These are phyloP conservation scores for Actinopyga echinites DNA, from an alignment of 53 echinoderm and acorn worm species.

Conservation along the genomic window DNA sequence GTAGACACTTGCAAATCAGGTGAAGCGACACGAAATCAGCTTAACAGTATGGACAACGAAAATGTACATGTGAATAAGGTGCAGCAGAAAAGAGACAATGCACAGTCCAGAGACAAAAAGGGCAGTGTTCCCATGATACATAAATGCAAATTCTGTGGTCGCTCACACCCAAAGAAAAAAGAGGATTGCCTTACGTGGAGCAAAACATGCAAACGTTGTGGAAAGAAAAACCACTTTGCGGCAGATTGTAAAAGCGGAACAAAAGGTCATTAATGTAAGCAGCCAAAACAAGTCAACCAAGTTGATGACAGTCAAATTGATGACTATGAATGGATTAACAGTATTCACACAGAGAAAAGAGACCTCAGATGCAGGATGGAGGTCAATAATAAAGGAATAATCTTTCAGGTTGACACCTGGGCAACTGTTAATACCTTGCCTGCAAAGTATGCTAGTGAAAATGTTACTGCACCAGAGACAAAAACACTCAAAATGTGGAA, in stretches of 20 bases:
- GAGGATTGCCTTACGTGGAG: slow-evolving; percentile 64
- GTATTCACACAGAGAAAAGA: no score
- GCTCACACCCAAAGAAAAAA: slow-evolving; percentile 38
- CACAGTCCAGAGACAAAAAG: background rate
- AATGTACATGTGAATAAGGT: slow-evolving; percentile 43
- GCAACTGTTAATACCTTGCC: slow-evolving; percentile 57
- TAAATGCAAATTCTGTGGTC: no score
- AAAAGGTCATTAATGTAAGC: background rate
- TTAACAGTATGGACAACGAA: slow-evolving; percentile 53
- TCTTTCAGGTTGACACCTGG: slow-evolving; percentile 74
- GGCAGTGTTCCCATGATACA: background rate
- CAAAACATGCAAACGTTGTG: slow-evolving; percentile 46
- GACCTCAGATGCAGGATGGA: slow-evolving; percentile 55
- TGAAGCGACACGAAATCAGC: slow-evolving; percentile 50
- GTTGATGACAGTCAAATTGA: slow-evolving; percentile 4
- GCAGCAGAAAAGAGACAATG: background rate
- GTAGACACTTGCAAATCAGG: slow-evolving; percentile 63
- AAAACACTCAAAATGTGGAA: slow-evolving; percentile 75
- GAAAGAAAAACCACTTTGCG: slow-evolving; percentile 47
- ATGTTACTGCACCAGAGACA: no score
- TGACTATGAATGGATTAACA: slow-evolving; percentile 39
- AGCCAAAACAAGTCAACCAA: background rate
- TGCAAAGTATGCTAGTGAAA: slow-evolving; percentile 29
- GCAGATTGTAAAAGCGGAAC: background rate
- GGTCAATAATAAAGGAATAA: slow-evolving; percentile 32